Evolutionary conservation across 2,113 vertebrate genomes (phyloP), one percentile per base, ranked within the genome.

Genomic region (Panthera uncia): DNA sequence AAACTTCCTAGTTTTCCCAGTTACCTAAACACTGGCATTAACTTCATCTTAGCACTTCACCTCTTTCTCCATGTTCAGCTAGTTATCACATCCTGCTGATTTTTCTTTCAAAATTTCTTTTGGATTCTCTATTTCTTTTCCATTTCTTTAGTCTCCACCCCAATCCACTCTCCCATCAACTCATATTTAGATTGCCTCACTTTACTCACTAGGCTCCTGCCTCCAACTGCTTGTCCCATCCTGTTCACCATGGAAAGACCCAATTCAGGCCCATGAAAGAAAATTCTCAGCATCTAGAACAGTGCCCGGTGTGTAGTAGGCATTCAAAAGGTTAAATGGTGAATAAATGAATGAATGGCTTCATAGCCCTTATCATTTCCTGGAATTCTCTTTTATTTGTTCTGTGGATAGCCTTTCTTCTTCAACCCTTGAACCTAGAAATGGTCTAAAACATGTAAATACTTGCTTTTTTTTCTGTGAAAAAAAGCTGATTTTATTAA

Each of bases 61-160:
- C 50, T 94, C 63, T 65, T 91, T 97, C 50, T 91, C 18, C 18
- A n/a, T 36, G 78, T 86, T 96, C 68, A 91, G 29, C 45, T 65
- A 92, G 50, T 86, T 7, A 69, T 27, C 8, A 9, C 7, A 66
- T 29, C 61, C 68, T 94, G 61, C 33, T 48, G 57, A 29, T 27
- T 92, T 91, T 92, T 82, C 61, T 92, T 92, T 86, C 50, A 94
- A 85, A 94, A 82, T 94, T 92, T 93, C 63, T 89, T 89, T 89
- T 78, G 91, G 29, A 92, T 91, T 81, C 13, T 52, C 33, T 31
- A 15, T 57, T 95, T 93, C 15, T 84, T 71, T 94, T 61, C 69
- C 31, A 89, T 71, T 69, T 95, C 76, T 71, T 94, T 65, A 68
- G 25, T 74, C 52, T 86, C 48, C n/a, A 73, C 38, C 16, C 13